phyloP scores from a whole-genome alignment of 2,113 vertebrate genomes.

The Hiodon alosoides region DNA sequence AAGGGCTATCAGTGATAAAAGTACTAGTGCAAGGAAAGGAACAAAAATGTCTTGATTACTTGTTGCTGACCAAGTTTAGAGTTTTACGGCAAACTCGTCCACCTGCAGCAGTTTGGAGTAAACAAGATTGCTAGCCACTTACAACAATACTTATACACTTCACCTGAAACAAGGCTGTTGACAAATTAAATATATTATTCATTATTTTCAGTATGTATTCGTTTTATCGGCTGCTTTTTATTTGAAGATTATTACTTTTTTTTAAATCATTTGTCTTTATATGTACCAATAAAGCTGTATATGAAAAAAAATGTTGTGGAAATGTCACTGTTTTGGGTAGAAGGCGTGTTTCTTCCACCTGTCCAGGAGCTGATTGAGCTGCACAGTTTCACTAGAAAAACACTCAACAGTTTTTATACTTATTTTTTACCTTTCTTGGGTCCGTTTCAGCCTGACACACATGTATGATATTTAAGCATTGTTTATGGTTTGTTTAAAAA shows the following conservation, averaged over 20 bases:
- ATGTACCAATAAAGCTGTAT: background rate
- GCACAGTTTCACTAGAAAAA: conserved; percentile 42
- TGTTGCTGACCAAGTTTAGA: background rate
- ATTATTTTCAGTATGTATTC: background rate
- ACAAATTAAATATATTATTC: background rate
- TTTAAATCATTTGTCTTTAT: conserved; percentile 4
- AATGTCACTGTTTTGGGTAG: conserved; percentile 15
- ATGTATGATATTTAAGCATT: background rate
- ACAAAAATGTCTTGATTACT: no score
- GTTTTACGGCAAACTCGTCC: background rate
- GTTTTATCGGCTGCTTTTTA: background rate
- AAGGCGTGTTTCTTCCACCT: background rate
- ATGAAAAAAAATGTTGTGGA: background rate
- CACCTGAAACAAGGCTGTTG: conserved; percentile 6
- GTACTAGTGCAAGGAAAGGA: no score
- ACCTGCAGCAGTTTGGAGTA: background rate
- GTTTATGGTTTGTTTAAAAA: background rate
- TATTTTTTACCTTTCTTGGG: conserved; percentile 23
- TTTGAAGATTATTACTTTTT: background rate
- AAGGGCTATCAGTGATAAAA: background rate
- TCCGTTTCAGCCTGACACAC: background rate
- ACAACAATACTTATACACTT: background rate
- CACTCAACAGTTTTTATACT: conserved; percentile 22
- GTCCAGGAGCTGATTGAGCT: conserved; percentile 37
- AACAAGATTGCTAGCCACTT: background rate